These are phyloP conservation scores for Pyrgus malvae DNA, from an alignment of 2,888 invertebrate species.

Conservation along the genomic window DNA sequence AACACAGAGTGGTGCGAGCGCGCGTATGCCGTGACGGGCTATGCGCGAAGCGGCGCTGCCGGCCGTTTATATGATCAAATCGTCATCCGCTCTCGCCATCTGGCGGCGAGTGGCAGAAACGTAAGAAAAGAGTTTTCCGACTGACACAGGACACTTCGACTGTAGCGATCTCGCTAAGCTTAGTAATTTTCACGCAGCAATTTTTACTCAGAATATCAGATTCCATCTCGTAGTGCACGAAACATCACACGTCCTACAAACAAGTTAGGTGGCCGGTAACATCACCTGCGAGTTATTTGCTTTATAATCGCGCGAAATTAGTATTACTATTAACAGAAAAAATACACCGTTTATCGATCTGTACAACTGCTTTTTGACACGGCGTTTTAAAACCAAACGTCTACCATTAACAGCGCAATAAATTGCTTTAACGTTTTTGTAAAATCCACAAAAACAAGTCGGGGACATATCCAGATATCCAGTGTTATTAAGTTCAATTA, in stretches of 20 bases:
- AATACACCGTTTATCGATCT: slow-evolving; percentile 8
- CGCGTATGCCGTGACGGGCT: slow-evolving; percentile 62
- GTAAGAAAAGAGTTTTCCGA: slow-evolving; percentile 46
- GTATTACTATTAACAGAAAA: slow-evolving; percentile 28
- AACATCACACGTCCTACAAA: not conserved
- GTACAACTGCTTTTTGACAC: not conserved
- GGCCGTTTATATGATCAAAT: slow-evolving; percentile 68
- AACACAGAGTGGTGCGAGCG: slow-evolving; percentile 55
- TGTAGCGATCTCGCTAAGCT: not conserved
- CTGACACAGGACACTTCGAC: slow-evolving; percentile 11
- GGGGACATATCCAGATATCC: not conserved
- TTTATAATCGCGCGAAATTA: slow-evolving; percentile 35
- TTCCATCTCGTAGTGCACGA: not conserved
- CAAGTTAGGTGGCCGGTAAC: not conserved
- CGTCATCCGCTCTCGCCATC: slow-evolving; percentile 55
- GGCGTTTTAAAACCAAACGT: not conserved
- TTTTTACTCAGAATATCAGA: not conserved
- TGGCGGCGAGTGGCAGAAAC: slow-evolving; percentile 60
- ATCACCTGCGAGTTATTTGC: slow-evolving; percentile 36
- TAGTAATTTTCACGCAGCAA: slow-evolving; percentile 8
- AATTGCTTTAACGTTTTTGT: not conserved
- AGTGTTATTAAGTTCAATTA: slow-evolving; percentile 10
- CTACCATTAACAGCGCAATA: not conserved
- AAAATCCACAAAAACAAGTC: not conserved
- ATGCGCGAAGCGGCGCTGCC: slow-evolving; percentile 57